These are phyloP conservation scores for Aleadryas rufinucha DNA, from an alignment of 2,113 vertebrate species.

Conservation along the genomic window DNA sequence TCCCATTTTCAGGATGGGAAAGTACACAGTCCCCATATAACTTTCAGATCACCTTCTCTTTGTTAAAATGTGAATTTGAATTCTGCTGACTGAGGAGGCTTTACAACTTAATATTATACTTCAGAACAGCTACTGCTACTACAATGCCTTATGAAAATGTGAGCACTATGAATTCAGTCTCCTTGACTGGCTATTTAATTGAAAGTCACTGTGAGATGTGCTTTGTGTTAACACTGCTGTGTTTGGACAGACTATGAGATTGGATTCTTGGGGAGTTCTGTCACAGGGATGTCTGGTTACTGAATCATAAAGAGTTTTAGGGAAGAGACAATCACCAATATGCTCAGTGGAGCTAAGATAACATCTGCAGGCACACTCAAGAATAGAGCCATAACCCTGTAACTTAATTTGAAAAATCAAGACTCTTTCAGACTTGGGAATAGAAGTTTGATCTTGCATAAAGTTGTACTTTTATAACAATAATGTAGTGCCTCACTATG, in stretches of 20 bases:
- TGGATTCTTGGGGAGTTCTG: not conserved
- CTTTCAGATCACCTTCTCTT: not conserved
- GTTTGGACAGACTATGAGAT: not conserved
- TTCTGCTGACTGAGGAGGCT: not conserved
- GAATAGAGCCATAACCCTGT: not conserved
- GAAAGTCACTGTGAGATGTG: not conserved
- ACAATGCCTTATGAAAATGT: not conserved
- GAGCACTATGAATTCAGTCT: not conserved
- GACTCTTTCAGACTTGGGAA: not conserved
- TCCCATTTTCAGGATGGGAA: not conserved
- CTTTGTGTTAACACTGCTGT: not conserved
- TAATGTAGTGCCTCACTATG: not conserved
- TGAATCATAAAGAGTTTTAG: not conserved
- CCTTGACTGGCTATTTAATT: not conserved
- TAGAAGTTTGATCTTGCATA: not conserved
- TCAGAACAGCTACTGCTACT: not conserved
- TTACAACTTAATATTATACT: not conserved
- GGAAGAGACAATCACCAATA: not conserved
- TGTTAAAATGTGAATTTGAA: not conserved
- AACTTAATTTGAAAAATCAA: conserved; percentile 28
- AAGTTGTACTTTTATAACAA: not conserved
- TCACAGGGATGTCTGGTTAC: not conserved
- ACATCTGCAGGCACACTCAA: not conserved
- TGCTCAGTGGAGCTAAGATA: not conserved
- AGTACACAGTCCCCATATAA: not conserved